These are phyloP conservation scores for Lasiurus cinereus DNA, from an alignment of 2,113 vertebrate species.

Conservation along the genomic window DNA sequence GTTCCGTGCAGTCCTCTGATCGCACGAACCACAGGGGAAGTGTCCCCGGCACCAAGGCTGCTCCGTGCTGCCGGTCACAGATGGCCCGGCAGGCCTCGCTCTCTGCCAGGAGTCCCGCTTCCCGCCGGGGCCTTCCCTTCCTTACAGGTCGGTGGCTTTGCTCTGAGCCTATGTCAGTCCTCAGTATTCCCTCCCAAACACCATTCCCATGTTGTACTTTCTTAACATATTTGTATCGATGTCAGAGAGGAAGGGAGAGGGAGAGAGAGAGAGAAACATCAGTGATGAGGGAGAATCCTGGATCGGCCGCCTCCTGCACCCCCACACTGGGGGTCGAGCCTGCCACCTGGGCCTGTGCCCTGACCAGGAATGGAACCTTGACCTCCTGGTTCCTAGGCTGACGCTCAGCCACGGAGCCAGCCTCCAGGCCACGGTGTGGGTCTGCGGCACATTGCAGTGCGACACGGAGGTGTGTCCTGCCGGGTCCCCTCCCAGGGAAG, in stretches of 20 bases:
- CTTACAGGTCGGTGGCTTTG: neutral
- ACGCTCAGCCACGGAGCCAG: too few relatives aligned
- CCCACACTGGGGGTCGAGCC: too few relatives aligned
- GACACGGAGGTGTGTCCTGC: neutral
- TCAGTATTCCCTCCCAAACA: neutral
- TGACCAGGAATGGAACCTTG: too few relatives aligned
- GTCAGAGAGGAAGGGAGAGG: too few relatives aligned
- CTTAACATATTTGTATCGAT: neutral
- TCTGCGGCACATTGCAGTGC: neutral
- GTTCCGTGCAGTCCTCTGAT: neutral
- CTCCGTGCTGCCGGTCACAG: rapidly evolving
- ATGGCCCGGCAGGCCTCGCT: too few relatives aligned
- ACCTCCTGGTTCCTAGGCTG: too few relatives aligned
- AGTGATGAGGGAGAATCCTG: too few relatives aligned
- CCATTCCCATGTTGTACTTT: neutral
- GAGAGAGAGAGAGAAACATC: too few relatives aligned
- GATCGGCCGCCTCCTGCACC: too few relatives aligned
- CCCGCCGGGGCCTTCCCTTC: neutral
- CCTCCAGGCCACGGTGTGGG: too few relatives aligned
- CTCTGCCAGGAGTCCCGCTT: too few relatives aligned
- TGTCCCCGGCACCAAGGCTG: neutral
- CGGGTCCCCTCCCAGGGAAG: neutral
- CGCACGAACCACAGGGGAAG: neutral
- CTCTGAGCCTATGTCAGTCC: neutral
- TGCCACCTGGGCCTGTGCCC: too few relatives aligned